Base-by-base conservation (phyloP, 2,113 vertebrate genomes). In the Chroicocephalus ridibundus region DNA sequence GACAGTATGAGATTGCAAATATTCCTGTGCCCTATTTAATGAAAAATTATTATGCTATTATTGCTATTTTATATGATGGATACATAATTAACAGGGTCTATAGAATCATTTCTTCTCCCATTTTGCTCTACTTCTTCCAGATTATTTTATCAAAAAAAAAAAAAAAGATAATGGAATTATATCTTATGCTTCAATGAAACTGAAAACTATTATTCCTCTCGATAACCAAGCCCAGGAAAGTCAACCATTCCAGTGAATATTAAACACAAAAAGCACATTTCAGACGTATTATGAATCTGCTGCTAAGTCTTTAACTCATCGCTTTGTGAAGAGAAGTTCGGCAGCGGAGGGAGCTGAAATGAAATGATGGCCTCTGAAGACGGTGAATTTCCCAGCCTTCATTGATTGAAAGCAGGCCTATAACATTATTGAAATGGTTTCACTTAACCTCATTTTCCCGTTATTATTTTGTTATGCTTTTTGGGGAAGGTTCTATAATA, bases 41-140 rank as follows among this genome's bases (percentile, higher is more conserved):
- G 94, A 96, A 96, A 97, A 97, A 94, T 90, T 90, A 94, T 87
- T 66, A 91, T 93, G 79, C 79, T 93, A 85, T 96, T 95, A 96
- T 82, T 96, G 92, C 94, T 97, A 34, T 95, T 97, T 95, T 92
- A 96, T 87, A 29, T 77, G 86, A 97, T 72, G 83, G 93, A 89
- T 95, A 88, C 42, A 68, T 55, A 85, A 96, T 96, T 95, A 96
- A 93, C 58, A 74, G 57, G 57, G 88, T 86, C 71, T 93, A 68
- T 76, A 85, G 88, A 82, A 93, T 83, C 1, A 34, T 88, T 87
- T 91, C 80, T 82, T 92, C 75, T 89, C 85, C 66, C 74, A 86
- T 89, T 90, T 93, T 94, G 70, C 44, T 79, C n/a, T 68, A 71
- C 51, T 93, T 94, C 83, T 68, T 87, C 51, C 66, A 91, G 92